Conservation (phyloP, 1,140 invertebrate species). For the Drosophila persimilis region DNA sequence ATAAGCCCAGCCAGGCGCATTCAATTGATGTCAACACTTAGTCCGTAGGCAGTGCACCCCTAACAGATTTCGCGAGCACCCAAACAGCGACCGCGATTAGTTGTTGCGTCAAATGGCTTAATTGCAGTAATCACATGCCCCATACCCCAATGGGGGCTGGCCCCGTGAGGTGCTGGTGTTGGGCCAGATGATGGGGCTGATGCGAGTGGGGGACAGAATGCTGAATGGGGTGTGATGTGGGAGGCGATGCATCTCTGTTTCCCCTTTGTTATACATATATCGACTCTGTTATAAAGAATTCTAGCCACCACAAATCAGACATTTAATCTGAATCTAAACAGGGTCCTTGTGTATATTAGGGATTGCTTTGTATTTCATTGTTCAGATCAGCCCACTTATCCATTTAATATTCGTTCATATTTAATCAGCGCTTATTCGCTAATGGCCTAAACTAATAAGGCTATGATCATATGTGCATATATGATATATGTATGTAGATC, state of each 20-base stretch:
- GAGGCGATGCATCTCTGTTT: no score
- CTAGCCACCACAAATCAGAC: no score
- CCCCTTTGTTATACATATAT: no score
- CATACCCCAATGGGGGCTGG: conserved; percentile 51
- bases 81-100: conserved; percentile 23
- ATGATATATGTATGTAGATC: no score
- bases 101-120: conserved; percentile 69
- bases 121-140: conserved; percentile 69
- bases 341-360: conserved; percentile 1
- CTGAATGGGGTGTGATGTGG: no score
- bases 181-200: conserved; percentile 8
- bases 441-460: conserved; percentile 48
- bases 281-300: no score
- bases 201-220: conserved; percentile 21
- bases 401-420: conserved; percentile 63
- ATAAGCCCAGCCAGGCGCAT: conserved; percentile 36
- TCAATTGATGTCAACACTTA: conserved; percentile 65
- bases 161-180: conserved; percentile 42
- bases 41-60: conserved; percentile 8
- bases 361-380: conserved; percentile 16
- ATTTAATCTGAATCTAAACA: not conserved
- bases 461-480: no score
- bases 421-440: conserved; percentile 68
- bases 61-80: conserved; percentile 37
- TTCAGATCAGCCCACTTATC: conserved; percentile 42